Conservation (phyloP, 2,113 vertebrate genomes). For the Caranx melampygus region DNA sequence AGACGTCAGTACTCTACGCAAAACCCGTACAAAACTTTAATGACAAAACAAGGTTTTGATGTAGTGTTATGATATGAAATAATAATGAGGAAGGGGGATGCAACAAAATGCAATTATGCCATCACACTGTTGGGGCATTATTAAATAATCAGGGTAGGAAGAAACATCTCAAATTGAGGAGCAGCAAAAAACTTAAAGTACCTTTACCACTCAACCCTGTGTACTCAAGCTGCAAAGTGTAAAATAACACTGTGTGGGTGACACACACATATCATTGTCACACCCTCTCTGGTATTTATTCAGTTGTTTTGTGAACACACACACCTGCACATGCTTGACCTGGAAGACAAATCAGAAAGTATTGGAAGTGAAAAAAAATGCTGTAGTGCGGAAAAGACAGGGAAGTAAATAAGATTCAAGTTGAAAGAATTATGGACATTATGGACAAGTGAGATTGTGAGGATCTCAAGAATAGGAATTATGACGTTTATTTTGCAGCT, state of each 20-base stretch:
- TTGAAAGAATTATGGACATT: not conserved
- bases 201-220: not conserved
- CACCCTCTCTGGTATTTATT: no score
- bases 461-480: not conserved
- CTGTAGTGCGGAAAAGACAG: not conserved
- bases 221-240: constrained; percentile 1
- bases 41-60: constrained; percentile 3
- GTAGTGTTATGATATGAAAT: not conserved
- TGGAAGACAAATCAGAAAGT: no score
- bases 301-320: no score
- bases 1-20: not conserved
- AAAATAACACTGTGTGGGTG: not conserved
- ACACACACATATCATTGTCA: no score
- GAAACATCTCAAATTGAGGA: constrained; percentile 15
- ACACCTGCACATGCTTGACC: constrained; percentile 4
- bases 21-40: constrained; percentile 1
- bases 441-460: not conserved
- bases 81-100: not conserved
- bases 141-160: not conserved
- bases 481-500: not conserved
- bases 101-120: not conserved
- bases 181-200: not conserved
- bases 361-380: no score
- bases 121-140: not conserved
- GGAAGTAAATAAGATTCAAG: no score